Percentiles rank a stretch among this genome's conserved stretches.
phyloP scores from a whole-genome alignment of 2,113 vertebrate genomes.

The Pangasianodon gigas region DNA sequence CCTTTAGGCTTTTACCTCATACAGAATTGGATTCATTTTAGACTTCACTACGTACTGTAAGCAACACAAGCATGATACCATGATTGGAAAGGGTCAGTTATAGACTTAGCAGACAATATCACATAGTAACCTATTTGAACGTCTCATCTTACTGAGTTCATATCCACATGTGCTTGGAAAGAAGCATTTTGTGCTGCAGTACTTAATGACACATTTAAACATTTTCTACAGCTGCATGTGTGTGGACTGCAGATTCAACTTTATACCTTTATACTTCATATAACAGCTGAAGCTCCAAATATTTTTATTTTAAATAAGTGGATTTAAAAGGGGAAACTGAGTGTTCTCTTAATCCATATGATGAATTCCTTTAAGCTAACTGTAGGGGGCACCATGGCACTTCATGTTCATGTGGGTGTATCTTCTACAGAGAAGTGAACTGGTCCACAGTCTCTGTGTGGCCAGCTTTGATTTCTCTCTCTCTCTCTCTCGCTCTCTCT shows the following conservation, averaged over 20 bases:
- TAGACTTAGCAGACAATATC: conserved; percentile 1
- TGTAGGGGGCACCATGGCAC: conserved; percentile 68
- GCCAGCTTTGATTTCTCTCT: background rate
- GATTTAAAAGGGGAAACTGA: background rate
- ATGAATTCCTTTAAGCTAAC: conserved; percentile 23
- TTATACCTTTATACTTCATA: background rate
- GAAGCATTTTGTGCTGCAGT: conserved; percentile 32
- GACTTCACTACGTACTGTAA: background rate
- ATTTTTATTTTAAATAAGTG: background rate
- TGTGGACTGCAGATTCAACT: background rate
- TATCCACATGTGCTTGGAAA: conserved; percentile 52
- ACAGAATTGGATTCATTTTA: background rate
- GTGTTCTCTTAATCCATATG: background rate
- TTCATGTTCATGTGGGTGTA: background rate
- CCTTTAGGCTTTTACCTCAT: background rate
- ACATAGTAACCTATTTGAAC: background rate
- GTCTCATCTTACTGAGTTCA: conserved; percentile 35
- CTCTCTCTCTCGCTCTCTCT: background rate
- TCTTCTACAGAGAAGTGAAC: background rate
- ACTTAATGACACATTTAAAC: conserved; percentile 48
- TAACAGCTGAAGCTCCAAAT: background rate
- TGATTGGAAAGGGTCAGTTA: conserved; percentile 7
- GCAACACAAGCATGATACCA: background rate
- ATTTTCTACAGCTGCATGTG: background rate
- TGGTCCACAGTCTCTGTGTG: conserved; percentile 16